Conservation (phyloP, 2,888 invertebrate species). For the Agrotis segetum region DNA sequence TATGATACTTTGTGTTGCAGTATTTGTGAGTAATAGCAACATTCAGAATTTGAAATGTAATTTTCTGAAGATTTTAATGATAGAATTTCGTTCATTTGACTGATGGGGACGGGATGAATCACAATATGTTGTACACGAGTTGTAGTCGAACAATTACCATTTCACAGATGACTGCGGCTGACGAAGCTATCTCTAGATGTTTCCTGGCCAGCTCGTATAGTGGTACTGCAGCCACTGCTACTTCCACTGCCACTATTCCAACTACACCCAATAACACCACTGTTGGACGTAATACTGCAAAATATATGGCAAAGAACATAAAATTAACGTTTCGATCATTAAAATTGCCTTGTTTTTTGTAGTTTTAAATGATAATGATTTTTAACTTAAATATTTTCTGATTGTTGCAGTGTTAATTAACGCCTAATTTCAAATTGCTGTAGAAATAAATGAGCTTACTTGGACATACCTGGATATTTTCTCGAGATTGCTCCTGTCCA, state of each 20-base stretch:
- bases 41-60: too few species aligned
- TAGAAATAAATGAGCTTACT: background rate
- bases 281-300: constrained; percentile 73
- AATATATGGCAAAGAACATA: constrained; percentile 17
- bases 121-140: too few species aligned
- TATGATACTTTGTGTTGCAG: too few species aligned
- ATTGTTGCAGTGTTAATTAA: too few species aligned
- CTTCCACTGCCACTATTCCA: constrained; percentile 72
- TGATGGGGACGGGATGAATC: too few species aligned
- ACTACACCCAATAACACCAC: constrained; percentile 73
- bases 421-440: background rate
- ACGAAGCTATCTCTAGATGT: constrained; percentile 82
- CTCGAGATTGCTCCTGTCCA: constrained; percentile 70
- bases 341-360: background rate
- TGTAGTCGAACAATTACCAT: constrained; percentile 77
- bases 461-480: constrained; percentile 71
- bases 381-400: background rate
- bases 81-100: too few species aligned
- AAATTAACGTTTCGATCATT: constrained; percentile 15
- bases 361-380: background rate
- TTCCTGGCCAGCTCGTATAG: constrained; percentile 77
- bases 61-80: too few species aligned
- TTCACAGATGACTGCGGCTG: constrained; percentile 82
- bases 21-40: too few species aligned
- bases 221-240: constrained; percentile 75